Evolutionary conservation across 2,113 vertebrate species (phyloP).

Genomic region (Chaetura pelagica): DNA sequence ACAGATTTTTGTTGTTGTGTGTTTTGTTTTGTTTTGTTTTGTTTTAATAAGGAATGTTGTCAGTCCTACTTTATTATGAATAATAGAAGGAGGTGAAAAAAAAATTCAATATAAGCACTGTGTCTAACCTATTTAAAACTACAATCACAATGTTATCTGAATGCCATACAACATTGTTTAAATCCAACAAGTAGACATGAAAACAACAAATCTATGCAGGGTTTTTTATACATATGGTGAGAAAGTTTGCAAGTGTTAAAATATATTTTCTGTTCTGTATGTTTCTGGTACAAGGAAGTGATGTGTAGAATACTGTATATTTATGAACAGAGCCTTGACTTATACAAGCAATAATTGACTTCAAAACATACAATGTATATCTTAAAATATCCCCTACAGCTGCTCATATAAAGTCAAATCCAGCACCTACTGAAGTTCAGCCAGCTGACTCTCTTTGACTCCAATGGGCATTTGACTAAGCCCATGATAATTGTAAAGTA

Average conservation of each 20-base stretch:
- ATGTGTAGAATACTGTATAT: slow-evolving; percentile 51
- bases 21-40: background rate
- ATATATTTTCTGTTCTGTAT: slow-evolving; percentile 54
- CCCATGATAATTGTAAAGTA: slow-evolving; percentile 22
- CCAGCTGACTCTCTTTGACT: slow-evolving; percentile 60
- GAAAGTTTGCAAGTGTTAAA: slow-evolving; percentile 61
- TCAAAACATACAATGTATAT: slow-evolving; percentile 64
- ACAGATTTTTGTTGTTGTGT: background rate
- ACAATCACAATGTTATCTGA: slow-evolving; percentile 67
- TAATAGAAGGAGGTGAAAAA: slow-evolving; percentile 55
- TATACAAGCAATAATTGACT: slow-evolving; percentile 64
- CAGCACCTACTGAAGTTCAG: slow-evolving; percentile 66
- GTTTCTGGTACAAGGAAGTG: slow-evolving; percentile 54
- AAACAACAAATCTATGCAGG: slow-evolving; percentile 65
- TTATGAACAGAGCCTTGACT: slow-evolving; percentile 62
- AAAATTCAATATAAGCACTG: slow-evolving; percentile 61
- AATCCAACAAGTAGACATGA: slow-evolving; percentile 67
- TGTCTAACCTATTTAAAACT: slow-evolving; percentile 66
- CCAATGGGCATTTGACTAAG: slow-evolving; percentile 23
- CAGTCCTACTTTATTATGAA: slow-evolving; percentile 64
- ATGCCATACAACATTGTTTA: slow-evolving; percentile 61
- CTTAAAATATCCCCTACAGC: slow-evolving; percentile 69
- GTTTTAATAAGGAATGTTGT: slow-evolving; percentile 61
- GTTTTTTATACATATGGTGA: slow-evolving; percentile 69
- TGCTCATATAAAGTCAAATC: slow-evolving; percentile 64